These are phyloP conservation scores for Cordilura impudica DNA, from an alignment of 2,888 invertebrate genomes.

Conservation along the genomic window DNA sequence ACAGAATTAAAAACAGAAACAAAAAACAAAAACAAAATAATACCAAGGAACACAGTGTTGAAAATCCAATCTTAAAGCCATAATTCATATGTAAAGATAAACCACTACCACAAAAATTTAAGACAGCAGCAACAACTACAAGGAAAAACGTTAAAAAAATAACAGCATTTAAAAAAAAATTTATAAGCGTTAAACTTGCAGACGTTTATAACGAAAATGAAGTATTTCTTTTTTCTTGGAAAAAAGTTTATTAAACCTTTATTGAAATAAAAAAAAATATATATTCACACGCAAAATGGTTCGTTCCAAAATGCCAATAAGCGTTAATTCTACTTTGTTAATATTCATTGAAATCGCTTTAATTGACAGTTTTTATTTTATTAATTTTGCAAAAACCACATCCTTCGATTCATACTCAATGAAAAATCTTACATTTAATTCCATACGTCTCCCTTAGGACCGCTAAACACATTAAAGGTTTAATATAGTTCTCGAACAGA, in stretches of 20 bases:
- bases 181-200: constrained; percentile 45
- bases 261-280: constrained; percentile 19
- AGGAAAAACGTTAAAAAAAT: constrained; percentile 12
- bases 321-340: no score
- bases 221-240: background rate
- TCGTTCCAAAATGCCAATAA: no score
- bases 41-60: constrained; percentile 69
- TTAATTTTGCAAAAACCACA: no score
- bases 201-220: constrained; percentile 5
- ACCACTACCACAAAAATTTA: constrained; percentile 21
- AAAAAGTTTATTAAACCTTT: no score
- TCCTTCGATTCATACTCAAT: no score
- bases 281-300: background rate
- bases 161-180: constrained; percentile 43
- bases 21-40: constrained; percentile 27
- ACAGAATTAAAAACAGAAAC: no score
- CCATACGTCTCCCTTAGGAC: background rate
- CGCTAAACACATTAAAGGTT: background rate
- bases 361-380: no score
- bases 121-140: background rate
- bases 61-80: constrained; percentile 77
- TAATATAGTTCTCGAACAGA: background rate
- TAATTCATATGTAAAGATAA: constrained; percentile 71
- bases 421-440: no score
- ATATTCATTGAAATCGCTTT: no score